Percentiles rank a stretch among this genome's conserved stretches.
phyloP scores from a whole-genome alignment of 2,113 vertebrate species.

The Oreochromis tanganicae region DNA sequence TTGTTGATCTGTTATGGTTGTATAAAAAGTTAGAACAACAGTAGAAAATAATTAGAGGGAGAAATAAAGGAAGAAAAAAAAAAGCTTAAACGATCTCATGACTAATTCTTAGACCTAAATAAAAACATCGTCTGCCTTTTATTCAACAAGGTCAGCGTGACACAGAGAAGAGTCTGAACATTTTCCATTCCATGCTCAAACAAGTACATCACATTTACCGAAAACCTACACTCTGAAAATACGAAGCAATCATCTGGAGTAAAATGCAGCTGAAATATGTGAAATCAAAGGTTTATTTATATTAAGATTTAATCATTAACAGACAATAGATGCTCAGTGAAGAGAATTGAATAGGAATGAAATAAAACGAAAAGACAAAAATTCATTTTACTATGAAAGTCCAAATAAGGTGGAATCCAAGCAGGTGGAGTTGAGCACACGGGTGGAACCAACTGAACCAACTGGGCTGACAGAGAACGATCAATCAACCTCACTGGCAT shows the following conservation, averaged over 20 bases:
- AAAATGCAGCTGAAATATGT: background rate
- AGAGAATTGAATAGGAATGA: background rate
- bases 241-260: background rate
- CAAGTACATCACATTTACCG: rapidly evolving
- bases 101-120: background rate
- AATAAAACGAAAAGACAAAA: background rate
- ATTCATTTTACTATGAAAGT: background rate
- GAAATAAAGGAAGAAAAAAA: background rate
- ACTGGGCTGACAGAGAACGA: background rate
- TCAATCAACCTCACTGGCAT: rapidly evolving
- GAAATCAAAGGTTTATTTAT: background rate
- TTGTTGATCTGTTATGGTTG: background rate
- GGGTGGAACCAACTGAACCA: background rate
- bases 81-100: background rate
- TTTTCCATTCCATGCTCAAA: background rate
- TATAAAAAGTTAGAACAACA: background rate
- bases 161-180: background rate
- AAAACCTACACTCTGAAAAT: background rate
- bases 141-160: background rate
- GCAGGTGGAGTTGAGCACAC: background rate
- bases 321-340: background rate
- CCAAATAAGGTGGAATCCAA: background rate
- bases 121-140: background rate
- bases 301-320: background rate
- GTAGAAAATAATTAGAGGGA: background rate